Evolutionary conservation across 1,140 invertebrate genomes (phyloP).

Genomic region (Aporrectodea caliginosa): DNA sequence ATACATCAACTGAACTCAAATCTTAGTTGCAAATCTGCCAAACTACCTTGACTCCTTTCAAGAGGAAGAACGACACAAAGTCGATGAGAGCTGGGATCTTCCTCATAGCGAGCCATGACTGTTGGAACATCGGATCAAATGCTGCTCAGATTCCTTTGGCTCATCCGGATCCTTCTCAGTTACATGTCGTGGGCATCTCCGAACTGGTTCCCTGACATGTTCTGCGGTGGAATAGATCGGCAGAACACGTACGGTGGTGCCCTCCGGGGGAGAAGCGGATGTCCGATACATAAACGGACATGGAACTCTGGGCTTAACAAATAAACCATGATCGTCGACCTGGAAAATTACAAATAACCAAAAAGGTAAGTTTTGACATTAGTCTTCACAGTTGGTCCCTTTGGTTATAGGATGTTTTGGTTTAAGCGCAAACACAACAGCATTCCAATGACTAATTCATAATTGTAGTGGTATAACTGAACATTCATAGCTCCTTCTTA

Average conservation of each 20-base stretch:
- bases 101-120: constrained; percentile 57
- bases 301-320: too few relatives aligned
- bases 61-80: constrained; percentile 63
- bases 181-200: constrained; percentile 61
- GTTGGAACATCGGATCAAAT: constrained; percentile 62
- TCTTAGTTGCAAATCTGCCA: not conserved
- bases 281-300: constrained; percentile 59
- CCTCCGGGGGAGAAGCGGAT: constrained; percentile 37
- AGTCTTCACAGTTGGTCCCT: too few relatives aligned
- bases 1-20: not conserved
- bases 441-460: too few relatives aligned
- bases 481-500: too few relatives aligned
- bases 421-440: too few relatives aligned
- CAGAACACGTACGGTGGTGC: constrained; percentile 57
- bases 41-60: constrained; percentile 35
- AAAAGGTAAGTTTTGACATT: too few relatives aligned
- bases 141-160: constrained; percentile 45
- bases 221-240: constrained; percentile 62
- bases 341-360: too few relatives aligned
- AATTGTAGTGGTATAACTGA: too few relatives aligned
- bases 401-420: too few relatives aligned
- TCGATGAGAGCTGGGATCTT: constrained; percentile 56
- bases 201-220: constrained; percentile 60
- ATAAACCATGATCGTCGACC: too few relatives aligned
- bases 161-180: constrained; percentile 48